Base-by-base conservation (phyloP, 2,888 invertebrate genomes). In the Pherbina coryleti region DNA sequence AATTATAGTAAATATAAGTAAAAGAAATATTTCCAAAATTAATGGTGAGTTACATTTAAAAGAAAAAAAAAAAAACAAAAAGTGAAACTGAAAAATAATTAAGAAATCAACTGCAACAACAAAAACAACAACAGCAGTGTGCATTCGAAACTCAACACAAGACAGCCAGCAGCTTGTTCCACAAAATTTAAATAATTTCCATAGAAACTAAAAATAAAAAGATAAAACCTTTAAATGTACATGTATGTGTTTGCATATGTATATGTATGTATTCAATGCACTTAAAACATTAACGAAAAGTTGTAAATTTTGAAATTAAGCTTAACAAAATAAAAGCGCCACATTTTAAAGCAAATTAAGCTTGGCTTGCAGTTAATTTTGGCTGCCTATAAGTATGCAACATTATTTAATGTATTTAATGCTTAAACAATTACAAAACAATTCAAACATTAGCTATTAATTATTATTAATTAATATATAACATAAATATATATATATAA, bases 301-400 rank as follows among this genome's bases (percentile, higher is more conserved):
- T 69, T 69, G 69, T 69, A 51, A 67, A 67, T 67, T 67, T 67
- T 67, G 5, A 51, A 69, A 69, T 69, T 49, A 44, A 69, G 22
- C n/a, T 19, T 69, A 49, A 17, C 11, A 49, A 69, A 69, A 69
- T 49, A 14, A 51, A 69, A 69, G 19, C 67, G 37, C 37, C 67
- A 67, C 67, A 67, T 66, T 28, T 66, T 66, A 28, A 37, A 34
- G 31, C 28, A 64, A 67, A 69, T 31, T n/a, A 31, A 31, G 64
- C 64, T 66, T 66, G 17, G 64, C 28, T 69, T 69, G 51, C 49
- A 69, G 69, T 69, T 69, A 14, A 69, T 69, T 69, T 74, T 25
- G 73, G 73, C 73, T 74, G 73, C 62, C 62, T 64, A 25, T n/a
- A 74, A 74, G 49, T 64, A 74, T 37, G 73, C 64, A 62, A 55